Evolutionary conservation across 2,113 vertebrate genomes (phyloP), one percentile per base, ranked within the genome.

Genomic region (Myodes glareolus): DNA sequence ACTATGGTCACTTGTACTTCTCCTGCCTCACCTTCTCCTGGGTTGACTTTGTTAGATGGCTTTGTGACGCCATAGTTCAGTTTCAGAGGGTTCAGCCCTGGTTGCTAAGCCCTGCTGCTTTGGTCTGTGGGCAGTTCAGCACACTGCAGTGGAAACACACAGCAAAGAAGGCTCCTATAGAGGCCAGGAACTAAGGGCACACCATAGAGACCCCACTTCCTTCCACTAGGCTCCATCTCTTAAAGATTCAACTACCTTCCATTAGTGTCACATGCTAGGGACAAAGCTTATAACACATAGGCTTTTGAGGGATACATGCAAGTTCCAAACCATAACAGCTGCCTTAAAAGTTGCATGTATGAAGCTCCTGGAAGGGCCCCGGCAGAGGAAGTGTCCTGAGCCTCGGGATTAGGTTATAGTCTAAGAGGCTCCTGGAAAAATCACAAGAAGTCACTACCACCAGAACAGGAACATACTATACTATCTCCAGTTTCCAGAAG

Each of bases 341-440:
- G 6, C n/a, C 21, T 76, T 47, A 29, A 25, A 68, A 50, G 33
- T 29, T 78, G 0, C 7, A 10, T 55, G 14, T 23, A 11, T 0
- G 1, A 65, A 47, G 4, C 45, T 68, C 78, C 55, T 33, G 0
- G 0, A 23, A 1, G 3, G 47, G 39, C 5, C 11, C 8, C 84
- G 31, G 39, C 17, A 87, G 3, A 11, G 6, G 39, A 16, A 61
- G 75, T 3, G 0, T 25, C 31, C 61, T 42, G 11, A 50, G 68
- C n/a, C 1, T 8, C 23, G 5, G 45, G 29, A 3, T n/a, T 5
- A 17, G 45, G 12, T 11, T 42, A 45, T 13, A 23, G 42, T 1
- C 25, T 9, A 2, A 77, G 23, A 33, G 13, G 73, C 14, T 93
- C 78, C 88, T 76, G 12, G 76, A 55, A 88, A 17, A 82, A 93